Evolutionary conservation across 2,113 vertebrate species (phyloP).

Genomic region (Stegostoma tigrinum): DNA sequence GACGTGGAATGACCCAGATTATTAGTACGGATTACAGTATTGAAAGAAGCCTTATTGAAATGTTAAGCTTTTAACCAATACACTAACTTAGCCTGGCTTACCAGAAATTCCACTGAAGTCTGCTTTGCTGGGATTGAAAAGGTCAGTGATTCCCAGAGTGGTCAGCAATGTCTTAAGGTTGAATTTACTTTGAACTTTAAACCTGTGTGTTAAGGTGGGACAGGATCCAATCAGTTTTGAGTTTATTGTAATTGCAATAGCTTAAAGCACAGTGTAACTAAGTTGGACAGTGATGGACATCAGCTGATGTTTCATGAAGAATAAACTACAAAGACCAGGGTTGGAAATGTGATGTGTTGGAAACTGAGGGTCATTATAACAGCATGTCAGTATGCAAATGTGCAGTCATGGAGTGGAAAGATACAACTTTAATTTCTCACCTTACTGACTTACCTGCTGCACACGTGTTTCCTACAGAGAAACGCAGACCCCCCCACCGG

Average conservation of each 20-base stretch:
- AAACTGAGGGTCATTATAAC: background rate
- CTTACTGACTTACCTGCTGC: background rate
- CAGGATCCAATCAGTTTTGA: slow-evolving; percentile 22
- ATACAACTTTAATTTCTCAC: background rate
- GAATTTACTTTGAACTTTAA: slow-evolving; percentile 73
- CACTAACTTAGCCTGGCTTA: slow-evolving; percentile 46
- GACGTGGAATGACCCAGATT: background rate
- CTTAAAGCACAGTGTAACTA: background rate
- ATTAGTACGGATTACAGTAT: background rate
- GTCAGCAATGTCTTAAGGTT: slow-evolving; percentile 69
- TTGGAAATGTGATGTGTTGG: background rate
- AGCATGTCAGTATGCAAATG: background rate
- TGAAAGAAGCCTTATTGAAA: background rate
- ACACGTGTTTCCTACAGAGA: background rate
- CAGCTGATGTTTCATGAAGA: too few relatives aligned
- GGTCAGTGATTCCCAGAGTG: slow-evolving; percentile 70
- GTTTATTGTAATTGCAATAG: background rate
- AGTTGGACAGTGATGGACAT: too few relatives aligned
- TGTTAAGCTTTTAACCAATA: background rate
- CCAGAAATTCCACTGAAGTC: slow-evolving; percentile 84
- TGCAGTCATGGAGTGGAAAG: background rate
- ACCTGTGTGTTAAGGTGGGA: slow-evolving; percentile 55
- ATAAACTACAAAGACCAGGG: too few relatives aligned
- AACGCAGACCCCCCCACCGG: background rate
- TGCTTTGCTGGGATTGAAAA: slow-evolving; percentile 70